These are phyloP conservation scores for Philopotamus ludificatus DNA, from an alignment of 1,140 invertebrate species.

Conservation along the genomic window DNA sequence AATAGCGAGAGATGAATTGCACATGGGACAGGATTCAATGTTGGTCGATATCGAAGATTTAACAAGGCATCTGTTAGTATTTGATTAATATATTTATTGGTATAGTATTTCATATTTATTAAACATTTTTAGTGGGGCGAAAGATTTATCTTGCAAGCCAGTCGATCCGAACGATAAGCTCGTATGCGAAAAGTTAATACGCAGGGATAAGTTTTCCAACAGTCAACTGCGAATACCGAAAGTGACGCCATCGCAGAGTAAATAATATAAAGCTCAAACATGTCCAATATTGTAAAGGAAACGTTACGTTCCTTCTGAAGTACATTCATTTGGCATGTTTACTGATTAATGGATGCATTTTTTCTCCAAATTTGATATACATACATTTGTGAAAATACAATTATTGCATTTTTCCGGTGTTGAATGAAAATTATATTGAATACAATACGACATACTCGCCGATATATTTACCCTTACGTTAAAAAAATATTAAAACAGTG, in stretches of 20 bases:
- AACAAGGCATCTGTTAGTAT: slow-evolving; percentile 82
- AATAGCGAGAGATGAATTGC: slow-evolving; percentile 87
- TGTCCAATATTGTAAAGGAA: background rate
- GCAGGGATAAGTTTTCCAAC: background rate
- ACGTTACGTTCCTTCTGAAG: background rate
- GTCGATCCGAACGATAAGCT: slow-evolving; percentile 44
- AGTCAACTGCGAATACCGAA: background rate
- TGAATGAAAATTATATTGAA: too few species aligned
- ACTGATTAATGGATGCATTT: too few species aligned
- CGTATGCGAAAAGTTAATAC: background rate
- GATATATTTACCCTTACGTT: too few species aligned
- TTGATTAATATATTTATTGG: background rate
- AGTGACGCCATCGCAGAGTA: background rate
- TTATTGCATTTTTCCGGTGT: too few species aligned
- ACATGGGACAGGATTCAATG: slow-evolving; percentile 97
- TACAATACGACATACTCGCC: too few species aligned
- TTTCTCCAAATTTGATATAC: too few species aligned
- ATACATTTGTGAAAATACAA: too few species aligned
- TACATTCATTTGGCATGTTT: too few species aligned
- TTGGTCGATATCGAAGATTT: slow-evolving; percentile 95
- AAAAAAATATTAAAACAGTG: too few species aligned
- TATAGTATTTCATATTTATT: slow-evolving; percentile 2
- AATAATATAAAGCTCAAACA: background rate
- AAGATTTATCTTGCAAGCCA: slow-evolving; percentile 53
- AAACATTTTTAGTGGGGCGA: slow-evolving; percentile 54